Evolutionary conservation across 92 coral and sea anemone species (phyloP), one percentile per base, ranked within the genome.

Genomic region (Epizoanthus rinbou): DNA sequence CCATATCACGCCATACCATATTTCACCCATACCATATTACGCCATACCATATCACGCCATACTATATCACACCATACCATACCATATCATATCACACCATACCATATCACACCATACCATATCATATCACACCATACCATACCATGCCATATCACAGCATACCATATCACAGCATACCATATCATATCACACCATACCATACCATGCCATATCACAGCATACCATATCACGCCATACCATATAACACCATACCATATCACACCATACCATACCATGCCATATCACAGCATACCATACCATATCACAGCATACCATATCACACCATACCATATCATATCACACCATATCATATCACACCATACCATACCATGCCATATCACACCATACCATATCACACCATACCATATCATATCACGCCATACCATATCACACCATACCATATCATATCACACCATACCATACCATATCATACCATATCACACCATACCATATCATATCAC

Each of bases 131-230:
- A 41, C 87, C 23, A 41, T 21, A 57, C 43, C 9, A 52, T 11
- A 84, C 37, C 64, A 72, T 9, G 57, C 68, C 73, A 24, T 50
- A 84, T 82, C 74, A 58, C 69, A 74, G 24, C 82, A 57, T 56
- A 84, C 87, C 25, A 84, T 9, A 23, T 63, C 0, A 62, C 53
- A 47, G 85, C 64, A 76, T 35, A 4, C 82, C 21, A 59, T 15
- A 18, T 28, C 31, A 37, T 1, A 37, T 37, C 43, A 37, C 43
- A 3, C 43, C 0, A 3, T 37, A 37, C 43, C 5, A 37, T 37
- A 37, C 6, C 43, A 37, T 3, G 3, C 6, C 3, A 37, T 37
- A 37, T 47, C 1, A 8, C 15, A 47, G 2, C 43, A 11, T 50
- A 21, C 41, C 21, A 53, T 17, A 13, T 1, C 18, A 24, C 17